Evolutionary conservation across 1,140 invertebrate genomes (phyloP).

Genomic region (Drosophila biarmipes): DNA sequence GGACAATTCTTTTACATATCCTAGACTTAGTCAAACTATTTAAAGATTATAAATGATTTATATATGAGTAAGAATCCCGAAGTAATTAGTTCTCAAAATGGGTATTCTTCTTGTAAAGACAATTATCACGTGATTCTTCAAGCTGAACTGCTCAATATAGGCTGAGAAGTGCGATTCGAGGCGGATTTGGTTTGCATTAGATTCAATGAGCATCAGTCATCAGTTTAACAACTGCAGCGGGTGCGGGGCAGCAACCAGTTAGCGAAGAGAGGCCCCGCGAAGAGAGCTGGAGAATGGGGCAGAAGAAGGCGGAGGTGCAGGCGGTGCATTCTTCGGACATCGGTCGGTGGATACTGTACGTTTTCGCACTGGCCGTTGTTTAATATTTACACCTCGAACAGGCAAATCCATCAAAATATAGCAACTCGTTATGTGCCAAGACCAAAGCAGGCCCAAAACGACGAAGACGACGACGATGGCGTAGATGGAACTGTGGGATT

Average conservation of each 20-base stretch:
- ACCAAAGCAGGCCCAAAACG: constrained; percentile 8
- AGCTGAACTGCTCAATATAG: background rate
- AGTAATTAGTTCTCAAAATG: too few species aligned
- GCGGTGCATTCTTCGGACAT: constrained; percentile 8
- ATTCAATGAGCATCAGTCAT: constrained; percentile 58
- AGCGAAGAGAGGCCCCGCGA: constrained; percentile 8
- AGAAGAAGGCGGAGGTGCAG: constrained; percentile 9
- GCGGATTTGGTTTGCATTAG: constrained; percentile 47
- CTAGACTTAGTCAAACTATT: too few species aligned
- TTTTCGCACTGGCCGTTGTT: constrained; percentile 75
- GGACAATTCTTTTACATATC: too few species aligned
- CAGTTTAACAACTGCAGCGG: constrained; percentile 39
- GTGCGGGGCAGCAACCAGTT: constrained; percentile 25
- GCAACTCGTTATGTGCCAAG: constrained; percentile 67
- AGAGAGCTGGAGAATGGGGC: too few species aligned
- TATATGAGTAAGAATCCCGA: too few species aligned
- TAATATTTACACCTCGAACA: constrained; percentile 76
- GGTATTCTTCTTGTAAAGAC: background rate
- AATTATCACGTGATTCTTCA: background rate
- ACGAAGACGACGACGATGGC: constrained; percentile 6
- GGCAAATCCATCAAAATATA: constrained; percentile 79
- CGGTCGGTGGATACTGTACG: constrained; percentile 45
- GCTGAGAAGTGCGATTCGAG: constrained; percentile 21
- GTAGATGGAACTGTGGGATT: constrained; percentile 22
- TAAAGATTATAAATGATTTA: too few species aligned